phyloP scores from a whole-genome alignment of 1,140 invertebrate species.

The Orchesella cincta region DNA sequence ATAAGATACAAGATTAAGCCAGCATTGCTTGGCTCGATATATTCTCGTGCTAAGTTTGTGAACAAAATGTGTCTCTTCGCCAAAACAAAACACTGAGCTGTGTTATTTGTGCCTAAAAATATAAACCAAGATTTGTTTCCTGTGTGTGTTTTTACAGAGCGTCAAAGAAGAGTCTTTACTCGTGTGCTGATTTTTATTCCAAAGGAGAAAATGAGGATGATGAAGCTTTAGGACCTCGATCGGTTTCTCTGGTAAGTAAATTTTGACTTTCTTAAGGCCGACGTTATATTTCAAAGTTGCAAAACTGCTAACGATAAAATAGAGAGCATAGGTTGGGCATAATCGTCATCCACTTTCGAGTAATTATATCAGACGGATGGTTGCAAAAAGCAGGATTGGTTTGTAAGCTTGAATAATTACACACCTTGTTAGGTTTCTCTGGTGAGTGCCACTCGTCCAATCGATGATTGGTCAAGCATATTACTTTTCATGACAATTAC shows the following conservation, averaged over 20 bases:
- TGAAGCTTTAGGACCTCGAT: conserved; percentile 44
- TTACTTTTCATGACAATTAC: no score
- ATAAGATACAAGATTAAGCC: no score
- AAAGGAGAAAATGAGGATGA: conserved; percentile 34
- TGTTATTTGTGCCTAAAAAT: no score
- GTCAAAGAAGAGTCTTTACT: conserved; percentile 44
- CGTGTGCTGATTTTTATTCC: conserved; percentile 42
- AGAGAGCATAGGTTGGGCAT: background rate
- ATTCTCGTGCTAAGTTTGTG: no score
- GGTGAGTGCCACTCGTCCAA: no score
- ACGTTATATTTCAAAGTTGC: background rate
- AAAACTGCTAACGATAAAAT: background rate
- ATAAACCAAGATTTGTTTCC: no score
- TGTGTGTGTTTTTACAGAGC: no score
- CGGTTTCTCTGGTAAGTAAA: conserved; percentile 44
- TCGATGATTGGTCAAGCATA: no score
- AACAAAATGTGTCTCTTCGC: no score
- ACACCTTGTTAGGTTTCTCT: background rate
- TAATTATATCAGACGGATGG: background rate
- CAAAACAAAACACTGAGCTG: no score
- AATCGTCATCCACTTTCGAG: background rate
- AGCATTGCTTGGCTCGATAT: no score
- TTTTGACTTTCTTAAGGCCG: background rate
- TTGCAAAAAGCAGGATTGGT: background rate
- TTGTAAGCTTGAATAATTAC: background rate